Evolutionary conservation across 2,797 vertebrate genomes (phyloP).

Genomic region (Atherinosoma microstoma): DNA sequence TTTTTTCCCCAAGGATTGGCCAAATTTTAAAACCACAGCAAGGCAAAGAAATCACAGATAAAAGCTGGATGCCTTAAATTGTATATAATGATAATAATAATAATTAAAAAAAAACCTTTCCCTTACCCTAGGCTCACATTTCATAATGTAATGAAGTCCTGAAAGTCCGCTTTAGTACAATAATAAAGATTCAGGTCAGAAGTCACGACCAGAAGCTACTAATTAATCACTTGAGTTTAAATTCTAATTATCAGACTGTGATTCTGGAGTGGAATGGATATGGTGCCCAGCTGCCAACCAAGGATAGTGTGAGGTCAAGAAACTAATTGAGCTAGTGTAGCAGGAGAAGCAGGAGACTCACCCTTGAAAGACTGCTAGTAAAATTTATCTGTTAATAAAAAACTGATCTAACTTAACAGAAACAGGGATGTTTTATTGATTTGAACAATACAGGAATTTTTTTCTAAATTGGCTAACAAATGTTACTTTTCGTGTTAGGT

Average conservation of each 20-base stretch:
- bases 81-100: background rate
- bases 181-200: slow-evolving; percentile 72
- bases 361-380: slow-evolving; percentile 34
- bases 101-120: background rate
- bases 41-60: background rate
- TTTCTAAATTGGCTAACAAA: slow-evolving; percentile 14
- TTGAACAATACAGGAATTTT: background rate
- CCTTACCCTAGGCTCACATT: slow-evolving; percentile 8
- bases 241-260: slow-evolving; percentile 81
- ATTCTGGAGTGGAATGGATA: slow-evolving; percentile 73
- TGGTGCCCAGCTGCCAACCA: slow-evolving; percentile 77
- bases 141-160: slow-evolving; percentile 56
- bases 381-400: slow-evolving; percentile 32
- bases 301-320: slow-evolving; percentile 74
- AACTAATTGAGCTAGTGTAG: slow-evolving; percentile 76
- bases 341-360: slow-evolving; percentile 47
- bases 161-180: slow-evolving; percentile 45
- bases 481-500: slow-evolving; percentile 1
- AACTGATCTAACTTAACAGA: slow-evolving; percentile 12
- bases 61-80: background rate
- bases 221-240: slow-evolving; percentile 79
- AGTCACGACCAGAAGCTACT: slow-evolving; percentile 67
- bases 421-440: slow-evolving; percentile 34
- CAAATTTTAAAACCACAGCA: slow-evolving; percentile 13
- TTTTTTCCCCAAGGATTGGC: background rate